Percentiles rank a stretch among this genome's conserved stretches.
Conservation (phyloP, 2,113 vertebrate genomes). For the Myrmophylax atrothorax region DNA sequence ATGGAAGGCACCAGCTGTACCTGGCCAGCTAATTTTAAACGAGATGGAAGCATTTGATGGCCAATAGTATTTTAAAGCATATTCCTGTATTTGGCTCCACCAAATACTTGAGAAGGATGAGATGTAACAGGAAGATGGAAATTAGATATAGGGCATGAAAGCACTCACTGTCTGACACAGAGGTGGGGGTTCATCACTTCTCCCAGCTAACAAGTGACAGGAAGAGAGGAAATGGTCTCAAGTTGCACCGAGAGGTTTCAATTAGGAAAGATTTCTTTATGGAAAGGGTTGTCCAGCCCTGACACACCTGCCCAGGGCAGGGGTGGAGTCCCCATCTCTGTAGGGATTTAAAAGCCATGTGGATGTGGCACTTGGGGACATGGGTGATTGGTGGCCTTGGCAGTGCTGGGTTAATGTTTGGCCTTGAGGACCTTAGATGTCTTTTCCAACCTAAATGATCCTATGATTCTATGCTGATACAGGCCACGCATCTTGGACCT, state of each 20-base stretch:
- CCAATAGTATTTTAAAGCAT: neutral
- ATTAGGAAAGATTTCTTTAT: neutral
- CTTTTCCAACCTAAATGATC: neutral
- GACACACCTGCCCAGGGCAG: neutral
- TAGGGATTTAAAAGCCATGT: neutral
- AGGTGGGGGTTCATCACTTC: neutral
- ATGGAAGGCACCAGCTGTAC: neutral
- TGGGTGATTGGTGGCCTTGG: neutral
- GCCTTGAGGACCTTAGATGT: neutral
- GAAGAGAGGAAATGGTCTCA: neutral
- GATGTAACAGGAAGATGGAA: neutral
- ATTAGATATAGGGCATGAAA: rapidly evolving
- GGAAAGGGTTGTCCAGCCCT: neutral
- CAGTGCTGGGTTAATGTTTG: neutral
- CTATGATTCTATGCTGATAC: neutral
- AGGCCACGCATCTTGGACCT: neutral
- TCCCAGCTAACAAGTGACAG: neutral
- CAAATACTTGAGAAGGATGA: neutral
- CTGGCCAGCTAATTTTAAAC: neutral
- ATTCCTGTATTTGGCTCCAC: rapidly evolving
- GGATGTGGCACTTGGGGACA: neutral
- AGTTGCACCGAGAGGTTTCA: neutral
- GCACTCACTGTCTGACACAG: neutral
- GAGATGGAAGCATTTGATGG: neutral
- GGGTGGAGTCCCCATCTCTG: neutral